Conservation (phyloP, 2,888 invertebrate genomes). For the Latheticus oryzae region DNA sequence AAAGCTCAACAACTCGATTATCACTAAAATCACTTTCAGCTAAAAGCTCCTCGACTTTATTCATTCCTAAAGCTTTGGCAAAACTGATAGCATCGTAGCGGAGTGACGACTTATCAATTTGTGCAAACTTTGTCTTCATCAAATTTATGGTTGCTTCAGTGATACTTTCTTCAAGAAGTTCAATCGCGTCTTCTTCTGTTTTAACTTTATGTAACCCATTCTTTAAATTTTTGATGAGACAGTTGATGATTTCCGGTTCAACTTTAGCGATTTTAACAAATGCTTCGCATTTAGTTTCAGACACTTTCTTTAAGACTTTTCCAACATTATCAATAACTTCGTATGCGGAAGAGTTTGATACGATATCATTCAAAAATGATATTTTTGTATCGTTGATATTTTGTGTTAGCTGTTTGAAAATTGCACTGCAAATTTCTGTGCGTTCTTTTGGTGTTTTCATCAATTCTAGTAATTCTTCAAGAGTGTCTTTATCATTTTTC, state of each 20-base stretch:
- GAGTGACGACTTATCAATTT: constrained; percentile 62
- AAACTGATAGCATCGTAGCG: constrained; percentile 74
- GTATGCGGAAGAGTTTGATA: constrained; percentile 56
- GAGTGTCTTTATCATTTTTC: constrained; percentile 54
- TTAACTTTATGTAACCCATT: constrained; percentile 71
- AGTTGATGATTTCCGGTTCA: constrained; percentile 71
- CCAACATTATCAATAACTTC: constrained; percentile 74
- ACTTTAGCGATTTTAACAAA: constrained; percentile 74
- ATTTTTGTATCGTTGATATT: constrained; percentile 72
- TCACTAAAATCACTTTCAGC: constrained; percentile 69
- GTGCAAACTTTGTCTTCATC: constrained; percentile 70
- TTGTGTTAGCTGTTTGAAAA: constrained; percentile 64
- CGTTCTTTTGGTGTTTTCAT: constrained; percentile 61
- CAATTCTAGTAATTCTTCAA: constrained; percentile 58
- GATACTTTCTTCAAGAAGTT: constrained; percentile 76
- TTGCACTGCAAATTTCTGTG: constrained; percentile 59
- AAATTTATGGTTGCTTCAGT: constrained; percentile 74
- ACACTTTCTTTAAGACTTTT: constrained; percentile 60
- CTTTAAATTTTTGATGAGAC: constrained; percentile 72
- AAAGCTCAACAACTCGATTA: constrained; percentile 72
- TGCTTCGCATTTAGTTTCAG: constrained; percentile 39
- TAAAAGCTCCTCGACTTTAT: constrained; percentile 69
- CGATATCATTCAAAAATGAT: constrained; percentile 68
- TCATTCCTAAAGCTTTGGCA: constrained; percentile 77
- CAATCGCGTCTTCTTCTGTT: constrained; percentile 74